Evolutionary conservation across 2,888 invertebrate species (phyloP), one percentile per base, ranked within the genome.

Genomic region (Oegoconia quadripuncta): DNA sequence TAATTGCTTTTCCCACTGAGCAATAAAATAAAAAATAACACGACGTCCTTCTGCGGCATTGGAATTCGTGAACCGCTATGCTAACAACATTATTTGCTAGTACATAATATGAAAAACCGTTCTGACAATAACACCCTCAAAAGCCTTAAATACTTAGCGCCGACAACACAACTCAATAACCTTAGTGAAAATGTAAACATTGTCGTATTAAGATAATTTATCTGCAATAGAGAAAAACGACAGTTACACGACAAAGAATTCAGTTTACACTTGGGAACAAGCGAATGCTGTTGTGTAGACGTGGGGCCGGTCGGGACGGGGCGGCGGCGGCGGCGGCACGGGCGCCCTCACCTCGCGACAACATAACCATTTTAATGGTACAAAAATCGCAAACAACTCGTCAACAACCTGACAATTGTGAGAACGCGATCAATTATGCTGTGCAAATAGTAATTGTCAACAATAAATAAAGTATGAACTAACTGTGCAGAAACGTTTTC

Each of bases 341-440:
- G 72, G 73, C 72, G 76, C 73, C n/a, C 73, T 68, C 52, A 50
- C 57, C 50, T 68, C 52, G 48, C 57, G 51, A 63, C 68, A 55
- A 53, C 52, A 56, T 63, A 48, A 55, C 58, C 58, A 69, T 72
- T 70, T 73, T 79, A 82, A 63, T 59, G 59, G 56, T 48, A 61
- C 61, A 64, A 76, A 84, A 84, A 74, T 78, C 58, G 69, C 76
- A 62, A 71, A 65, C 76, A 59, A 67, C 79, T 81, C 79, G 68
- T 83, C 82, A 75, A 60, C 56, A 48, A 46, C 41, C 71, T 81
- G 86, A 86, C 83, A 80, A 82, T 86, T 84, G 87, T 86, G 87
- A 83, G 87, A 87, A 86, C 82, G 62, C 75, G 78, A 79, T 86
- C 84, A 86, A 86, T 87, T 87, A 86, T 83, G 74, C 66, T 67